Evolutionary conservation across 2,113 vertebrate species (phyloP).

Genomic region (Eira barbara): DNA sequence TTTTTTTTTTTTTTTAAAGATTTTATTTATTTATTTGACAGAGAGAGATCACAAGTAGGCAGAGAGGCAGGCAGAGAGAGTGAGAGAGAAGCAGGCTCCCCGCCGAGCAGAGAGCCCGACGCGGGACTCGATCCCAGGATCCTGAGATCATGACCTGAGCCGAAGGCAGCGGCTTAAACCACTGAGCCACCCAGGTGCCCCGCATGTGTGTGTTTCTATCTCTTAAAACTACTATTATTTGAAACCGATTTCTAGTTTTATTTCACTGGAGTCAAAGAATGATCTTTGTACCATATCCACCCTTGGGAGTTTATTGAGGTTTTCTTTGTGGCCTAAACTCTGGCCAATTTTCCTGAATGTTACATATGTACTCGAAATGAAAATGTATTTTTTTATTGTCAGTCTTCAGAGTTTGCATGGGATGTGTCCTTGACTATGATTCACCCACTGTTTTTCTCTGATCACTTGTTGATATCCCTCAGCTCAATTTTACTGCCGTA

Average conservation of each 20-base stretch:
- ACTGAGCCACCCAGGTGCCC: too few relatives aligned
- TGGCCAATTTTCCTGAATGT: not conserved
- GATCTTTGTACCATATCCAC: not conserved
- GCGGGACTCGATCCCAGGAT: too few relatives aligned
- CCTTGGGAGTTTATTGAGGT: not conserved
- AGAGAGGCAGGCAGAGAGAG: too few relatives aligned
- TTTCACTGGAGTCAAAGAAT: not conserved
- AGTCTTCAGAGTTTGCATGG: not conserved
- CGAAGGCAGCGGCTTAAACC: too few relatives aligned
- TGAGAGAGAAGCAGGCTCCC: too few relatives aligned
- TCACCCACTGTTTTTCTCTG: not conserved
- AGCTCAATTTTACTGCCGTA: rapidly evolving
- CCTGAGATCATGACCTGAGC: too few relatives aligned
- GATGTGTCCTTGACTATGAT: not conserved
- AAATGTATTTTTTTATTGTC: not conserved
- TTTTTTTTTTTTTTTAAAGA: too few relatives aligned
- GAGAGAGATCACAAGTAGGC: too few relatives aligned
- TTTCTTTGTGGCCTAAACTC: not conserved
- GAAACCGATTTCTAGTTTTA: not conserved
- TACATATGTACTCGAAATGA: not conserved
- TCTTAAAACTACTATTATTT: not conserved
- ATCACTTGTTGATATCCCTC: not conserved
- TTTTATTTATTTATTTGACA: too few relatives aligned
- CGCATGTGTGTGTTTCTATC: not conserved
- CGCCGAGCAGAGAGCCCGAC: too few relatives aligned